Evolutionary conservation across 2,888 invertebrate genomes (phyloP), one percentile per base, ranked within the genome.

Genomic region (Celastrina argiolus): DNA sequence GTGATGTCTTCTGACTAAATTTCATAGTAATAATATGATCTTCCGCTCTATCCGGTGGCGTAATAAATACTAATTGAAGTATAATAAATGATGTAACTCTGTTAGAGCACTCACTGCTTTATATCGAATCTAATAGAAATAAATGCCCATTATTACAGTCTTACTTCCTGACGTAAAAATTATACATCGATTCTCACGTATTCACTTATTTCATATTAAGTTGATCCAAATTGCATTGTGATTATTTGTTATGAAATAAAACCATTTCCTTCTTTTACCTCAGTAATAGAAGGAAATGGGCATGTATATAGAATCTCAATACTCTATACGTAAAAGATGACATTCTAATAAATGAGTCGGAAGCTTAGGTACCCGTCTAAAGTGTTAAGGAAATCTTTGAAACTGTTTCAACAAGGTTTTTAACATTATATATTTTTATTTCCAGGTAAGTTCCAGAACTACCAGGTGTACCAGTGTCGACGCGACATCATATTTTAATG

Each of bases 91-190:
- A 61, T 22, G 61, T 34, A 61, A 61, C 36, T 14, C 61, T 0
- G 61, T 36, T 16, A 34, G 34, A 34, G 59, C 36, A 36, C 36
- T 34, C 34, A 34, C 61, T 61, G 14, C 36, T 36, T 61, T 14
- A 39, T 34, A 36, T 61, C 14, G 12, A 39, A 61, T 39, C 12
- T 61, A 8, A 61, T 61, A 14, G 3, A 36, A 61, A 61, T 36
- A 61, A 36, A 36, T 61, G 61, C 51, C 16, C 39, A 26, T 58
- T 56, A 66, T 64, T 61, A 45, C 22, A 26, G 39, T 31, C 42
- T 42, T 28, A 66, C 69, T 68, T 69, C 66, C 68, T 63, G 63
- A 64, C 64, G 68, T 70, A 66, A 64, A 68, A 70, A 70, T 69
- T 66, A 66, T 56, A 22, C 18, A 1, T 45, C 4, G 10, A 45